phyloP scores from a whole-genome alignment of 2,113 vertebrate species.

The Hucho hucho region DNA sequence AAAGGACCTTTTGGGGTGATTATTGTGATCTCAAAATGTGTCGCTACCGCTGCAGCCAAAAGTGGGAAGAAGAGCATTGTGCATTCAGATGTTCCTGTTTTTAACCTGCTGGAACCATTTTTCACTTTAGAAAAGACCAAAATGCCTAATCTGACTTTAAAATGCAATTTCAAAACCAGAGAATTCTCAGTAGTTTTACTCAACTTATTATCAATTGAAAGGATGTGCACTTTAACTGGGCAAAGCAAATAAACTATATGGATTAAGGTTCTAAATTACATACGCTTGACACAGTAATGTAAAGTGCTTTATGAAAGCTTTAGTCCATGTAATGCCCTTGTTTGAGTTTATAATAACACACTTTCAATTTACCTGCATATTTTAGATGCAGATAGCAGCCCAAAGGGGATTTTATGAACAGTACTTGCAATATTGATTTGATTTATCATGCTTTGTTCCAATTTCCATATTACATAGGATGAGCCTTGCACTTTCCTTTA shows the following conservation, averaged over 20 bases:
- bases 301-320: no score
- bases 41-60: conserved; percentile 6
- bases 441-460: no score
- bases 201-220: conserved; percentile 25
- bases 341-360: no score
- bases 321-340: no score
- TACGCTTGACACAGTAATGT: no score
- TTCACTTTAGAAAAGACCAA: conserved; percentile 11
- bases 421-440: no score
- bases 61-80: conserved; percentile 28
- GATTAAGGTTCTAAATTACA: not conserved
- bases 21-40: conserved; percentile 44
- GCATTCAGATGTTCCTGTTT: conserved; percentile 34
- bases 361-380: no score
- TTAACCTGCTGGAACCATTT: conserved; percentile 1
- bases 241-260: conserved; percentile 4
- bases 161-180: conserved; percentile 44
- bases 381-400: no score
- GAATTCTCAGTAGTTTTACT: conserved; percentile 14
- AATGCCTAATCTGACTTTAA: conserved; percentile 46
- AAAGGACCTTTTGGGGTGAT: conserved; percentile 41
- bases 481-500: no score
- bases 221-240: conserved; percentile 6
- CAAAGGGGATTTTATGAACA: no score
- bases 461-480: no score